These are phyloP conservation scores for Corvus moneduloides DNA, from an alignment of 2,113 vertebrate genomes.

Conservation along the genomic window DNA sequence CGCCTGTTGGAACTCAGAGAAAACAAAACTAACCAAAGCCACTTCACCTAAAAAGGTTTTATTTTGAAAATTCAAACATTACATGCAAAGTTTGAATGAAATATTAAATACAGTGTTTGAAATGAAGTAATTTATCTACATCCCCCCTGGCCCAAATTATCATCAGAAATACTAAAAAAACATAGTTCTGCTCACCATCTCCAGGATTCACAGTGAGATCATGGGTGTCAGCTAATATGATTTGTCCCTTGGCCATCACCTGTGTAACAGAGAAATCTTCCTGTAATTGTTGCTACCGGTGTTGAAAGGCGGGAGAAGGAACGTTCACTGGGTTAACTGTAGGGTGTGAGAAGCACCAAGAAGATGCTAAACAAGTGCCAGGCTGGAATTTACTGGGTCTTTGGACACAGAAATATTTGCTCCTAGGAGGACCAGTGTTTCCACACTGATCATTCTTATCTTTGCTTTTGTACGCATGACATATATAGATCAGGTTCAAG, in stretches of 20 bases:
- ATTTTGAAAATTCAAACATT: not conserved
- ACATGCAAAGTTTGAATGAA: not conserved
- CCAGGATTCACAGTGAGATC: slow-evolving; percentile 11
- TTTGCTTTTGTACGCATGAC: not conserved
- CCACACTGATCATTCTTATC: not conserved
- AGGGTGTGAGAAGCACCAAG: not conserved
- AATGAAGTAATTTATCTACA: not conserved
- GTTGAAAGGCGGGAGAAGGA: not conserved
- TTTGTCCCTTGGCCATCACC: slow-evolving; percentile 76
- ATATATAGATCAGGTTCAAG: not conserved
- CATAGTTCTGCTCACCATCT: slow-evolving; percentile 41
- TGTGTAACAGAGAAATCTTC: slow-evolving; percentile 38
- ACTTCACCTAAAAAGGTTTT: not conserved
- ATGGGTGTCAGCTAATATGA: slow-evolving; percentile 34
- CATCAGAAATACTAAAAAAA: not conserved
- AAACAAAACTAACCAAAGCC: not conserved
- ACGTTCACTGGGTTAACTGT: not conserved
- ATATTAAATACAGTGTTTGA: not conserved
- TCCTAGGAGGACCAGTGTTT: not conserved
- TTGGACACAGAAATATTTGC: not conserved
- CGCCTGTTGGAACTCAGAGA: not conserved
- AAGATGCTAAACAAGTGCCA: not conserved
- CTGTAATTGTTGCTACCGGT: not conserved
- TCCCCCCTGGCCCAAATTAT: not conserved
- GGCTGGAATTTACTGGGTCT: not conserved